Evolutionary conservation across 1,140 invertebrate genomes (phyloP).

Genomic region (Ladona fulva): DNA sequence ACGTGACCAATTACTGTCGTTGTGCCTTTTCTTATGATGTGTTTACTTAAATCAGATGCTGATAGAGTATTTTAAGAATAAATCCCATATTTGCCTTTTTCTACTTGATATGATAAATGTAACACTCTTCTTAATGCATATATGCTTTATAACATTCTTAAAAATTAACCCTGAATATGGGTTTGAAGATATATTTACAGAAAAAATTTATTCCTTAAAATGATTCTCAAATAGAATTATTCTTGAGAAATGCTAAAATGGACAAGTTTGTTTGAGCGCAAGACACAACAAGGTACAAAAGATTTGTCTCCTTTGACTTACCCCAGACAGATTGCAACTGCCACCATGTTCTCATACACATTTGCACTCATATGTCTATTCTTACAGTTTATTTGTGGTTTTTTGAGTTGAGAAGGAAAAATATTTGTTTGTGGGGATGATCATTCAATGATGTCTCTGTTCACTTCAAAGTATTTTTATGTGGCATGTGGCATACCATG

Average conservation of each 20-base stretch:
- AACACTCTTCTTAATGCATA: not conserved
- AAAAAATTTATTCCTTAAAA: not conserved
- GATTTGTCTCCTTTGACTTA: not conserved
- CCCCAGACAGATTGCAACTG: not conserved
- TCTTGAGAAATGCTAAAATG: not conserved
- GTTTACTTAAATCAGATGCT: not conserved
- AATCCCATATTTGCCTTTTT: not conserved
- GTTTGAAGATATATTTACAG: not conserved
- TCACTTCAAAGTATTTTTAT: not conserved
- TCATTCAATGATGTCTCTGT: not conserved
- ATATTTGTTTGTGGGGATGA: not conserved
- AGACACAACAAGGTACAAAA: not conserved
- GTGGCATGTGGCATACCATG: not conserved
- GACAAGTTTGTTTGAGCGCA: not conserved
- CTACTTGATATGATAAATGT: not conserved
- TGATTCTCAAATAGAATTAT: not conserved
- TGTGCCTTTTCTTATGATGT: slow-evolving; percentile 6
- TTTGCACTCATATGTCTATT: not conserved
- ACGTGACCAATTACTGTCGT: not conserved
- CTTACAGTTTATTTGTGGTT: not conserved
- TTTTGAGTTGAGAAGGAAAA: not conserved
- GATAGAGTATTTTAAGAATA: slow-evolving; percentile 9
- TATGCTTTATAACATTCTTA: not conserved
- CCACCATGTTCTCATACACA: not conserved
- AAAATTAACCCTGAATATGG: slow-evolving; percentile 1